These are phyloP conservation scores for Machaerirhynchus nigripectus DNA, from an alignment of 2,113 vertebrate species.

Conservation along the genomic window DNA sequence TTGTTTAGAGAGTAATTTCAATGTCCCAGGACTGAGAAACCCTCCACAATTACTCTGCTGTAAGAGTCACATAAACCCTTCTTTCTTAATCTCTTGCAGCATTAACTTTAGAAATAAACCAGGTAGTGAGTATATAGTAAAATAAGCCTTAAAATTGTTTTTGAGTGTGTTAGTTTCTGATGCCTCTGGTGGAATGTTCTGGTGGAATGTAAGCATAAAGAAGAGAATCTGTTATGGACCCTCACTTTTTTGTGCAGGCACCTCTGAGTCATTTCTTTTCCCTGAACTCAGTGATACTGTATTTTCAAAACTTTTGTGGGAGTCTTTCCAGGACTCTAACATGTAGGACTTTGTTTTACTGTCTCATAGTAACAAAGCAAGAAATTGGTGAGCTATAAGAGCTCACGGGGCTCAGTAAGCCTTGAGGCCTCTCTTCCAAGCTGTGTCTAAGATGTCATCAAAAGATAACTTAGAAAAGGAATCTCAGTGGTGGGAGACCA, in stretches of 20 bases:
- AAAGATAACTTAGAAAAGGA: neutral
- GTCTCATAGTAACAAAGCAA: neutral
- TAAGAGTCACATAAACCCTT: neutral
- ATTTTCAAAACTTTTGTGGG: neutral
- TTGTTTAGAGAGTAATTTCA: neutral
- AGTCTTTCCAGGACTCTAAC: neutral
- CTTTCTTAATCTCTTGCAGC: neutral
- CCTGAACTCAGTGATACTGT: neutral
- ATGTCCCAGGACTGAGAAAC: neutral
- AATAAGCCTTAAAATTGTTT: neutral
- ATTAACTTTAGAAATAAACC: neutral
- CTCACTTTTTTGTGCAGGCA: neutral
- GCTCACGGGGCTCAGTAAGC: neutral
- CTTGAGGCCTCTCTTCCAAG: neutral
- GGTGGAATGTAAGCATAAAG: neutral
- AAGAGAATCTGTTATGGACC: neutral
- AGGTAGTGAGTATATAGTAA: neutral
- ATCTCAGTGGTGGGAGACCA: neutral
- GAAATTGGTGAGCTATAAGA: neutral
- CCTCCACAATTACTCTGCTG: neutral
- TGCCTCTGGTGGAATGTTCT: neutral
- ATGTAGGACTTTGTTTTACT: neutral
- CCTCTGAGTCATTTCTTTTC: neutral
- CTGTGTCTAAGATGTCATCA: neutral
- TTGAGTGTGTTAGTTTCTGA: neutral